A percentile compares a stretch with the other conserved stretches of the same genome.
Conservation (phyloP, 2,888 invertebrate genomes). For the Hirtodrosophila cameraria region DNA sequence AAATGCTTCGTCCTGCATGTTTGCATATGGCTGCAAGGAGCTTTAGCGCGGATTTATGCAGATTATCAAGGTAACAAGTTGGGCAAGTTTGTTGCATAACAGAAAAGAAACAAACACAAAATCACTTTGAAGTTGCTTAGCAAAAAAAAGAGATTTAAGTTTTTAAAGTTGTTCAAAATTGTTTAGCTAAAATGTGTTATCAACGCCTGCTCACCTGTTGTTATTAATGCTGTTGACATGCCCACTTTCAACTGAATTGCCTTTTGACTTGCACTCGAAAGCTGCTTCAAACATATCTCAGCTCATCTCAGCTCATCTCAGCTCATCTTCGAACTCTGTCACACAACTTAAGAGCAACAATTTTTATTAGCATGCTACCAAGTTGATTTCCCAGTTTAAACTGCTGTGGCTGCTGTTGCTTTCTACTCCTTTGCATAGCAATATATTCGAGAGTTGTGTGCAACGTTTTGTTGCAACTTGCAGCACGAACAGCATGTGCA, state of each 20-base stretch:
- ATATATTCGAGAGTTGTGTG: conserved; percentile 15
- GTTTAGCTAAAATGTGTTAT: too few species aligned
- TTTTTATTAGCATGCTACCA: conserved; percentile 42
- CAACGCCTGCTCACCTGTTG: conserved; percentile 6
- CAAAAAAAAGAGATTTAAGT: too few species aligned
- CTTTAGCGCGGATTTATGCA: conserved; percentile 61
- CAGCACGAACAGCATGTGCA: conserved; percentile 34
- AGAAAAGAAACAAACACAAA: too few species aligned
- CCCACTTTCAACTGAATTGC: conserved; percentile 10
- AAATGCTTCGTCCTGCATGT: conserved; percentile 25
- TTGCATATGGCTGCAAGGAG: conserved; percentile 51
- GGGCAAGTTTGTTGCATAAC: conserved; percentile 16
- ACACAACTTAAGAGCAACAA: conserved; percentile 34
- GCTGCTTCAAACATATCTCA: background rate
- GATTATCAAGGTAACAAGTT: conserved; percentile 58
- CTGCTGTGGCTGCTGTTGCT: conserved; percentile 3
- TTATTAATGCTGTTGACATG: background rate
- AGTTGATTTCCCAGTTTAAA: conserved; percentile 1
- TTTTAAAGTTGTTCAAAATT: too few species aligned
- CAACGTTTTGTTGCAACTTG: conserved; percentile 7
- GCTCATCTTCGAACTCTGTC: conserved; percentile 26
- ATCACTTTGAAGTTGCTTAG: too few species aligned
- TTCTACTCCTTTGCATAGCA: conserved; percentile 13
- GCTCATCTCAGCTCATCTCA: background rate
- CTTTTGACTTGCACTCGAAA: conserved; percentile 1